Base-by-base conservation (phyloP, 2,797 vertebrate genomes). In the Florisuga fusca region DNA sequence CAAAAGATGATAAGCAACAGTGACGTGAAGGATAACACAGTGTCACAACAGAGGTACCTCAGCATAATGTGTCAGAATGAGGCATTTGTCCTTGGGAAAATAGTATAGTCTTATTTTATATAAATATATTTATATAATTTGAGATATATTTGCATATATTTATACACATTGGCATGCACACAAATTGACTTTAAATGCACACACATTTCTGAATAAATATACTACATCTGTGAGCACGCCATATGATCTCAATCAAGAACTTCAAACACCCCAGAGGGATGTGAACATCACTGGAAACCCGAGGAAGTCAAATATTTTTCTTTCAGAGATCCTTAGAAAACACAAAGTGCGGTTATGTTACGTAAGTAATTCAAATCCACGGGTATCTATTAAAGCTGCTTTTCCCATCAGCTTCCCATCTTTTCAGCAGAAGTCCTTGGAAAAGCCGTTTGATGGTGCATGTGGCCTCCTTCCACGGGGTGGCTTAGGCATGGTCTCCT, bases 11-110 rank as follows among this genome's bases (percentile, higher is more conserved):
- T 84, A 94, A 97, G 53, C 33, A 82, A 26, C 53, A 68, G 63
- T 76, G 95, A 96, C 90, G 53, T 31, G 66, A 90, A 96, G 63
- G 75, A 73, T 93, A 94, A 81, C 74, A 81, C 82, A 69, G 57
- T 90, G 88, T 94, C 96, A 95, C 64, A 90, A 71, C 77, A 84
- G 64, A 94, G 31, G 29, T 73, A 89, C 55, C 75, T 94, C 85
- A 75, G 63, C 88, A 74, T 38, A 91, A 50, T 29, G 19, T 91
- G 91, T 76, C 84, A 92, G 95, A 90, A 91, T 34, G 36, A 93
- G 81, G 38, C 53, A 51, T 92, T 80, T 87, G 63, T 80, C 81
- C 64, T 90, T 84, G 78, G 71, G 80, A 93, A 92, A 92, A 69
- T 0, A 53, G 34, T 86, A 25, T 13, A 7, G 20, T 66, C 53